Evolutionary conservation across 2,888 invertebrate genomes (phyloP), one percentile per base, ranked within the genome.

Genomic region (Ophion slaviceki): DNA sequence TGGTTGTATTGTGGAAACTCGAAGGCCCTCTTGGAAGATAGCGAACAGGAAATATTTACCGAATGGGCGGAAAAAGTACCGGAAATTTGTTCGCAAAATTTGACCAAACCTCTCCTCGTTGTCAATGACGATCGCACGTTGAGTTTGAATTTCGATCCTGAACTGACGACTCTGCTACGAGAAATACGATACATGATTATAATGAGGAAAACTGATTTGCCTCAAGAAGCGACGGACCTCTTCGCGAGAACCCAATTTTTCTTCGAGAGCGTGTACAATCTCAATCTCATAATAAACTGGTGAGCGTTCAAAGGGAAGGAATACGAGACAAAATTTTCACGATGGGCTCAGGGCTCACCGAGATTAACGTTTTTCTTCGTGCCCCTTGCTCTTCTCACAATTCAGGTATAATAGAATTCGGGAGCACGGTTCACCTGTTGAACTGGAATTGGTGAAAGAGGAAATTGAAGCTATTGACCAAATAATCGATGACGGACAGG

Each of bases 131-230:
- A 96, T 74, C 92, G 93, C 0, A 94, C 95, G 64, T 94, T 97
- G 2, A 93, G 94, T 62, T 94, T 96, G 61, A 97, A 97, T 93
- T 97, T 97, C 88, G 96, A 96, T 88, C 94, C 95, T 0, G 95
- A 96, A 94, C 94, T 99, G 62, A 95, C 95, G 66, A 96, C 96
- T 87, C 95, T 97, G 20, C 93, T 99, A n/a, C 95, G 97, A 77
- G 98, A 99, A 94, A 97, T 97, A 53, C 96, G 97, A 82, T 98
- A 98, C 90, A 95, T 98, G 94, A 95, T 96, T 78, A 95, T 96
- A 86, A 94, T 97, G 90, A 95, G 96, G 0, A 95, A 95, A 87
- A 96, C 95, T 83, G 95, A 96, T 36, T 94, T 97, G 82, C 96
- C 96, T 0, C 91, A 94, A 1, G 95, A 96, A 76, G 96, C 97